These are phyloP conservation scores for Eupithecia subumbrata DNA, from an alignment of 2,888 invertebrate species.

Conservation along the genomic window DNA sequence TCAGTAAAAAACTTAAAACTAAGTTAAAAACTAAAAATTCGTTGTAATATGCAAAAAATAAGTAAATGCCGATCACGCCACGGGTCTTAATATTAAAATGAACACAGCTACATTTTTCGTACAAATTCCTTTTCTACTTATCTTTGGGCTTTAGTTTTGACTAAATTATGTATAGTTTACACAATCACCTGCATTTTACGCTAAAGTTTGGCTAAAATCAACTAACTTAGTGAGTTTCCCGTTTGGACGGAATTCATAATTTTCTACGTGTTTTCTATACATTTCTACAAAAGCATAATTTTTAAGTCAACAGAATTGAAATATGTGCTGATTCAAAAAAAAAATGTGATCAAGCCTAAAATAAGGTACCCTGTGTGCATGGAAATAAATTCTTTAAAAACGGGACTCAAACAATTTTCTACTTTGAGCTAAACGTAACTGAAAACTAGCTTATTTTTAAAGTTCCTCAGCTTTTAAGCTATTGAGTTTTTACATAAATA, in stretches of 20 bases:
- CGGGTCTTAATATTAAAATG: conserved; percentile 52
- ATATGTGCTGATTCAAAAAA: conserved; percentile 11
- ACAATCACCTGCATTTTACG: conserved; percentile 54
- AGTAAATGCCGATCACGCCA: conserved; percentile 69
- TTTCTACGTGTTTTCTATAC: conserved; percentile 53
- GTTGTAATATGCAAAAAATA: conserved; percentile 51
- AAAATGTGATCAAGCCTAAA: conserved; percentile 25
- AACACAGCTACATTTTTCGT: conserved; percentile 52
- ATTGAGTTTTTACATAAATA: conserved; percentile 31
- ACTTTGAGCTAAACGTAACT: conserved; percentile 28
- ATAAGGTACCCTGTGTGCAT: conserved; percentile 55
- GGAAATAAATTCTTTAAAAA: conserved; percentile 40
- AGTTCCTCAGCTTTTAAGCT: conserved; percentile 46
- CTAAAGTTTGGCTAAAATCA: conserved; percentile 62
- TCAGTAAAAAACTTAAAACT: conserved; percentile 33
- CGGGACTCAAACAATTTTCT: conserved; percentile 31
- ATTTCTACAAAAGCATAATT: conserved; percentile 47
- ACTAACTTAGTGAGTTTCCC: conserved; percentile 67
- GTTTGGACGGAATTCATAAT: conserved; percentile 76
- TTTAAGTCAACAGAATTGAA: conserved; percentile 8
- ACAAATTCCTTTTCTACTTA: conserved; percentile 46
- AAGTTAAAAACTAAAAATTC: conserved; percentile 51
- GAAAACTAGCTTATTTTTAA: conserved; percentile 32
- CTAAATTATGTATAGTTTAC: conserved; percentile 46
- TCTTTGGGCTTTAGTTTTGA: conserved; percentile 56